phyloP scores from a whole-genome alignment of 2,797 vertebrate species.

The Pelodytes ibericus region DNA sequence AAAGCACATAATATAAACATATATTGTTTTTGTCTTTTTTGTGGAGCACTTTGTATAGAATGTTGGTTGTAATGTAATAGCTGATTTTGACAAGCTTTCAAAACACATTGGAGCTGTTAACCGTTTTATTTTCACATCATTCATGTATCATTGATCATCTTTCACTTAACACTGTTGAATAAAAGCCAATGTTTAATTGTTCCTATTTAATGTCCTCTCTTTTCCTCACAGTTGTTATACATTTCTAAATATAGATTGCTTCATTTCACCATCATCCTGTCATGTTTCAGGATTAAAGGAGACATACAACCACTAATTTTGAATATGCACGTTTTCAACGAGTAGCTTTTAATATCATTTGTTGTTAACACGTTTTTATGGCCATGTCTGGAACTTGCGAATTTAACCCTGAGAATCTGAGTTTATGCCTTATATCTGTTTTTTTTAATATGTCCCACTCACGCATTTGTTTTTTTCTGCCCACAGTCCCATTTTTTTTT shows the following conservation, averaged over 20 bases:
- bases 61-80: constrained; percentile 18
- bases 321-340: no score
- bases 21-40: constrained; percentile 2
- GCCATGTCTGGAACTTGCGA: no score
- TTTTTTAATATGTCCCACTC: no score
- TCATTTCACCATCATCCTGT: no score
- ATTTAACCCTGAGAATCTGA: no score
- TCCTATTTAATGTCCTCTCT: background rate
- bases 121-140: background rate
- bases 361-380: no score
- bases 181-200: background rate
- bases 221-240: background rate
- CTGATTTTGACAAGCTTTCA: constrained; percentile 25
- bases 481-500: no score
- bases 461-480: no score
- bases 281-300: no score
- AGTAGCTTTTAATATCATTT: no score
- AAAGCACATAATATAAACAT: constrained; percentile 17
- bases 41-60: background rate
- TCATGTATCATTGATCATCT: background rate
- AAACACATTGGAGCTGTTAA: constrained; percentile 5
- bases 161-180: background rate
- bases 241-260: background rate
- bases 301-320: no score
- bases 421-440: no score